These are phyloP conservation scores for Eriocheir sinensis DNA, from an alignment of 1,140 invertebrate species.

Conservation along the genomic window DNA sequence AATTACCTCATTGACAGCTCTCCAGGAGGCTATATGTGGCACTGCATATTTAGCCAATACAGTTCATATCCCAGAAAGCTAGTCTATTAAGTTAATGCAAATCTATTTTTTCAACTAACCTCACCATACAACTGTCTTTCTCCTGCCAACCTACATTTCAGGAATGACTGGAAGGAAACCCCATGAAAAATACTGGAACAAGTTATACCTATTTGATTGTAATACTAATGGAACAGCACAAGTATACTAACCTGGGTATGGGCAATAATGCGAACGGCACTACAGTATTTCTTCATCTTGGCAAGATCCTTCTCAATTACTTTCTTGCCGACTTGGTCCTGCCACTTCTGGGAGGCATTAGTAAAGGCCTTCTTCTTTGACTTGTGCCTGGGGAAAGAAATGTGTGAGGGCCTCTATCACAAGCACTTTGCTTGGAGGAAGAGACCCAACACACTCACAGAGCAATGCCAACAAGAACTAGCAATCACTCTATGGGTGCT, in stretches of 20 bases:
- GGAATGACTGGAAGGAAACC: too few species aligned
- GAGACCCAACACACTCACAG: constrained; percentile 72
- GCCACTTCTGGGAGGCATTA: constrained; percentile 99
- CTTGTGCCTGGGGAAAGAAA: constrained; percentile 91
- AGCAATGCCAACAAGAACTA: constrained; percentile 49
- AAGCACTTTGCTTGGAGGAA: constrained; percentile 77
- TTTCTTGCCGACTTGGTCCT: constrained; percentile 97
- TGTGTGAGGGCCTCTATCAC: constrained; percentile 78
- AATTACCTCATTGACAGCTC: neutral
- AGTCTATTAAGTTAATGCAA: too few species aligned
- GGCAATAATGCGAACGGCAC: constrained; percentile 96
- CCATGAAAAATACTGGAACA: too few species aligned
- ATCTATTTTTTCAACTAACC: too few species aligned
- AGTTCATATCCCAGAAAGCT: too few species aligned
- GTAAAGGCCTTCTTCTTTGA: constrained; percentile 99
- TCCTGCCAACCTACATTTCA: too few species aligned
- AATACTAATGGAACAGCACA: too few species aligned
- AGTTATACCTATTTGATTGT: too few species aligned
- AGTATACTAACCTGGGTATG: constrained; percentile 98
- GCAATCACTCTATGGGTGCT: constrained; percentile 47
- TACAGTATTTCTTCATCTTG: constrained; percentile 99
- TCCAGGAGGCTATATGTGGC: too few species aligned
- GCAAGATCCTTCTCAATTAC: constrained; percentile 98
- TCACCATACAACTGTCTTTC: too few species aligned
- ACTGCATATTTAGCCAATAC: too few species aligned